Percentiles rank a stretch among this genome's conserved stretches.
Evolutionary conservation across 2,797 vertebrate genomes (phyloP).

Genomic region (Myripristis jacobus): DNA sequence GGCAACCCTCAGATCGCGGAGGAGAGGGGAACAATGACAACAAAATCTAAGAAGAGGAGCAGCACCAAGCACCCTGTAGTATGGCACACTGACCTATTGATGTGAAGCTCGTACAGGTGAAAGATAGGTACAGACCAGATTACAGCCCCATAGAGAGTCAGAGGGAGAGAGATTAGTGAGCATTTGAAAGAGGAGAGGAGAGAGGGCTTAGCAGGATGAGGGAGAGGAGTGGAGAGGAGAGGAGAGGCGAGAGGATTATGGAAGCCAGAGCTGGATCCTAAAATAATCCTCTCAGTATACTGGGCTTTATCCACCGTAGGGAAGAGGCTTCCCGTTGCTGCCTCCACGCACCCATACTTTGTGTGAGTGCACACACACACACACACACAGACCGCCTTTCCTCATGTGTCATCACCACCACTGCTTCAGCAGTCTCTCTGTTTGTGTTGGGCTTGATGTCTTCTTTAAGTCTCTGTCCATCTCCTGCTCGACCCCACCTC

Average conservation of each 20-base stretch:
- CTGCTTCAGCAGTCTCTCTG: neutral
- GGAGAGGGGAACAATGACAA: neutral
- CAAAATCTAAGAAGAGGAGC: neutral
- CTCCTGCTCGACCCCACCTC: neutral
- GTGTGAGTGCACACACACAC: slow-evolving; percentile 26
- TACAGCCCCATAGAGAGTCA: slow-evolving; percentile 68
- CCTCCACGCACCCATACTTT: slow-evolving; percentile 23
- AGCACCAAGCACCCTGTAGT: slow-evolving; percentile 6
- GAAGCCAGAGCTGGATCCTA: slow-evolving; percentile 79
- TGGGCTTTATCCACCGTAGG: slow-evolving; percentile 66
- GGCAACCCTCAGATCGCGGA: neutral
- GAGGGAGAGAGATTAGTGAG: slow-evolving; percentile 78
- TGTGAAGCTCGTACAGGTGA: slow-evolving; percentile 63
- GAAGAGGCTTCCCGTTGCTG: slow-evolving; percentile 45
- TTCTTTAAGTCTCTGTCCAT: slow-evolving; percentile 14
- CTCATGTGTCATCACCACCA: slow-evolving; percentile 12
- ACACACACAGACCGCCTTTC: slow-evolving; percentile 4
- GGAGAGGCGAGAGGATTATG: slow-evolving; percentile 83
- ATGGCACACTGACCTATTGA: slow-evolving; percentile 72
- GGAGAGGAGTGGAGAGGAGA: slow-evolving; percentile 76
- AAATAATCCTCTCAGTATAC: slow-evolving; percentile 85
- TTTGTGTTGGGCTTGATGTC: slow-evolving; percentile 30
- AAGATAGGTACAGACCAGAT: slow-evolving; percentile 77
- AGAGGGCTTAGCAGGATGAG: slow-evolving; percentile 82
- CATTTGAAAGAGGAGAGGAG: slow-evolving; percentile 81